phyloP scores from a whole-genome alignment of 2,797 vertebrate species.

The Chelmon rostratus region DNA sequence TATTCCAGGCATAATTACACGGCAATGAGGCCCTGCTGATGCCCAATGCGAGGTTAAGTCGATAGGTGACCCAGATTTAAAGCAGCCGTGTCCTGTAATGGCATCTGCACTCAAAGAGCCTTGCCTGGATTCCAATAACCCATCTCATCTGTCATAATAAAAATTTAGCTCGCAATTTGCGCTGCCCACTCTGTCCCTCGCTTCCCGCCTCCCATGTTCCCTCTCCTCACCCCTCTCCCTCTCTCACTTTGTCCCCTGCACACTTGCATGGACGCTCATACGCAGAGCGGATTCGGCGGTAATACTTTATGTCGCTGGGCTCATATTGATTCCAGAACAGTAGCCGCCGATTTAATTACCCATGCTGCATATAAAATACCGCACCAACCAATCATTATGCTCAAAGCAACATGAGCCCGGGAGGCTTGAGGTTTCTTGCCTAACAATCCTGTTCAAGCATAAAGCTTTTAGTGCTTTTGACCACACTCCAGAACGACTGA shows the following conservation, averaged over 20 bases:
- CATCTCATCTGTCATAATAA: constrained; percentile 81
- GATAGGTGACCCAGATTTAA: constrained; percentile 82
- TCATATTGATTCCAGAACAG: constrained; percentile 74
- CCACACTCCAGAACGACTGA: constrained; percentile 54
- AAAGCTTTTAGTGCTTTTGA: constrained; percentile 74
- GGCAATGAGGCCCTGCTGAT: constrained; percentile 72
- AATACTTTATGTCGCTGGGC: constrained; percentile 65
- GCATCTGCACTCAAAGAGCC: constrained; percentile 75
- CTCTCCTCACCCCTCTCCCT: constrained; percentile 35
- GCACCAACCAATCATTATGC: constrained; percentile 62
- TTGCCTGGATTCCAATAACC: constrained; percentile 77
- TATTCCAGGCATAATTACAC: constrained; percentile 81
- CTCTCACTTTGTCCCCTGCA: constrained; percentile 20
- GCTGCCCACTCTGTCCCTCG: constrained; percentile 51
- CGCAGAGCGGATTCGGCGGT: constrained; percentile 22
- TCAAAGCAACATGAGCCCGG: constrained; percentile 49
- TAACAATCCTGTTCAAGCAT: constrained; percentile 68
- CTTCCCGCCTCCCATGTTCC: constrained; percentile 49
- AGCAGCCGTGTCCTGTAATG: constrained; percentile 76
- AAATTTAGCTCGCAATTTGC: constrained; percentile 75
- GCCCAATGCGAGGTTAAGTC: constrained; percentile 79
- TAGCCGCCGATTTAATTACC: constrained; percentile 76
- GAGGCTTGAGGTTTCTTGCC: constrained; percentile 59
- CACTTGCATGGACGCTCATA: constrained; percentile 18
- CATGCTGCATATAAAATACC: constrained; percentile 74